phyloP scores from a whole-genome alignment of 2,888 invertebrate genomes.

The Heliconius ethilla region DNA sequence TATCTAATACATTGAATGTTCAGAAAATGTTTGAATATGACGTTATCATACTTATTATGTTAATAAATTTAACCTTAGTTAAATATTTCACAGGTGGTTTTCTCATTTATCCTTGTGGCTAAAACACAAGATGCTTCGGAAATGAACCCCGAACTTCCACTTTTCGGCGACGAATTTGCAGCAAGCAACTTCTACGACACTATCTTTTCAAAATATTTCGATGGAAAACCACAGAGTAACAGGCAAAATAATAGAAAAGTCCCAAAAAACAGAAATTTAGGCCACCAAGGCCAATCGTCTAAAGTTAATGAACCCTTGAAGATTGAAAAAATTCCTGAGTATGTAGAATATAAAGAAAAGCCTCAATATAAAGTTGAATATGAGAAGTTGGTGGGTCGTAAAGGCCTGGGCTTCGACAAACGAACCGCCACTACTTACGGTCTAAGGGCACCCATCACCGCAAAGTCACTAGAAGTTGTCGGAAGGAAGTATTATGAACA shows the following conservation, averaged over 20 bases:
- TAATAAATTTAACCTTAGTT: background rate
- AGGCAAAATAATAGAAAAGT: background rate
- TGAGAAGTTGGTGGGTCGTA: slow-evolving; percentile 41
- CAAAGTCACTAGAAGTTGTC: slow-evolving; percentile 35
- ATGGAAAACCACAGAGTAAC: background rate
- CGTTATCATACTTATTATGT: background rate
- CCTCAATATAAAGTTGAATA: slow-evolving; percentile 1
- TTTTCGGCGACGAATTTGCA: background rate
- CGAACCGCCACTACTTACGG: slow-evolving; percentile 40
- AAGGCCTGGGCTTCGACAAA: slow-evolving; percentile 47
- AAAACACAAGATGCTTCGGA: slow-evolving; percentile 14
- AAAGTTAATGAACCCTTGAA: background rate
- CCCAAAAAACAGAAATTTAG: background rate
- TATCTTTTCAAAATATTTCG: slow-evolving; percentile 4
- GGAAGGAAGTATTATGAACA: slow-evolving; percentile 23
- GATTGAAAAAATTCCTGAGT: background rate
- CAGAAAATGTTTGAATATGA: background rate
- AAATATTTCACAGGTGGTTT: slow-evolving; percentile 35
- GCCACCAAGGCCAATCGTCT: background rate
- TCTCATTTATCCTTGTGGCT: slow-evolving; percentile 34
- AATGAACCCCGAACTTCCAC: background rate
- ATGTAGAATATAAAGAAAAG: background rate
- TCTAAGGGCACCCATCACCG: slow-evolving; percentile 42
- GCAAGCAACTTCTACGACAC: slow-evolving; percentile 12
- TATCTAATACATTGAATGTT: too few species aligned